Base-by-base conservation (phyloP, 35 echinoderm and acorn worm species). In the Amphiura filiformis region DNA sequence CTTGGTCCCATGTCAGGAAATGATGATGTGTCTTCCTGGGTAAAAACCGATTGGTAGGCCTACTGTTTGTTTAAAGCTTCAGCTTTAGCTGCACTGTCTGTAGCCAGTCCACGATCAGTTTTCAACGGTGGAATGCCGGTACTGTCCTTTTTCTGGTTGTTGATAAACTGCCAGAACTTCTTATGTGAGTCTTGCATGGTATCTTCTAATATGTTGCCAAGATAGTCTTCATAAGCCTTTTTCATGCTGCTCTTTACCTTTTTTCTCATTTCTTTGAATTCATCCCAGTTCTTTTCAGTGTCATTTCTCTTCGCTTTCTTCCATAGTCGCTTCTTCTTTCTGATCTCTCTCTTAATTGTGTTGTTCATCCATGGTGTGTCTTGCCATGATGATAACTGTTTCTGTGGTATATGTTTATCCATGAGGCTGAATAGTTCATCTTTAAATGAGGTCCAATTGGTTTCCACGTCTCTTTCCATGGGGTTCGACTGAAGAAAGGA, bases 281-380 rank as follows among this genome's bases (percentile, higher is more conserved):
- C 57, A 31, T 86, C n/a, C 56, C 84, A 86, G 65, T 70, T 5
- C 20, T 76, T 86, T 57, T 75, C 84, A 86, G 32, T 75, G 32
- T 76, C 75, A n/a, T 70, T 38, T 75, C 0, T 70, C 61, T 75
- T 86, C 75, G 84, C 84, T 34, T 86, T 76, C 34, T 75, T 86
- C 84, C 52, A 86, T 28, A 86, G 17, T 52, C 65, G 37, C 38
- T 86, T 86, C 56, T 86, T 86, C 34, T 86, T 75, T 18, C 65
- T 34, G 37, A 86, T 86, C 84, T 17, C 11, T 47, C 81, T 86
- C 75, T 86, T 86, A 31, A 65, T 86, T 14, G 30, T n/a, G 35
- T 22, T 34, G 31, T 70, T 86, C 84, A 75, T 86, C 84, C 84
- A 86, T 86, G 84, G 84, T 40, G 34, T 36, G 26, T 86, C 56